Conservation (phyloP, 2,797 vertebrate species). For the Gymnoscopelus braueri region DNA sequence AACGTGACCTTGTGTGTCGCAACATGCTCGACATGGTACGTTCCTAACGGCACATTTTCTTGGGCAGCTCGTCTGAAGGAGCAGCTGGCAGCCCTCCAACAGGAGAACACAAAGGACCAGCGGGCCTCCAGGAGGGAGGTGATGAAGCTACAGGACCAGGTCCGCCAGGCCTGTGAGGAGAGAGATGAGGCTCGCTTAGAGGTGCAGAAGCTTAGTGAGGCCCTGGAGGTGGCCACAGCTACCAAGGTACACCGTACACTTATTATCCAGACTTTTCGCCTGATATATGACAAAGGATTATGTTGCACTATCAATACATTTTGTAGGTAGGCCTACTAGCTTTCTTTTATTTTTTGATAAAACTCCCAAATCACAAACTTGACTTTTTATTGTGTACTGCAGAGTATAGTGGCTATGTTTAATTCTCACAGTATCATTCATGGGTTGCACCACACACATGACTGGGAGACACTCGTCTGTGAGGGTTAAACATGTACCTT, state of each 20-base stretch:
- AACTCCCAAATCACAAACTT: no score
- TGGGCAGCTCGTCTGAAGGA: slow-evolving; percentile 72
- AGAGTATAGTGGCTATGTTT: no score
- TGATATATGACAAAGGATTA: no score
- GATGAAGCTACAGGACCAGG: slow-evolving; percentile 66
- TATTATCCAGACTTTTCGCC: no score
- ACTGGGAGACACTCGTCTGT: no score
- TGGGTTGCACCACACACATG: no score
- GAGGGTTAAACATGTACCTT: no score
- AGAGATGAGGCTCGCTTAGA: slow-evolving; percentile 71
- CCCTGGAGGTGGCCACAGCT: slow-evolving; percentile 69
- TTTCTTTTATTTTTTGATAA: no score
- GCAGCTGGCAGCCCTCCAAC: slow-evolving; percentile 63
- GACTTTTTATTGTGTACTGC: no score
- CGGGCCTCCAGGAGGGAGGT: slow-evolving; percentile 66
- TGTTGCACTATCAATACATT: no score
- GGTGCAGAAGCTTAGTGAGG: slow-evolving; percentile 64
- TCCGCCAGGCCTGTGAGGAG: slow-evolving; percentile 61
- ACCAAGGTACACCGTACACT: slow-evolving; percentile 66
- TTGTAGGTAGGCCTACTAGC: no score
- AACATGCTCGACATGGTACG: not conserved
- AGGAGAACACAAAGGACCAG: slow-evolving; percentile 76
- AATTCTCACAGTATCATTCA: no score
- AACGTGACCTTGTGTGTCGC: not conserved
- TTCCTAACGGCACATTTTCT: slow-evolving; percentile 1